These are phyloP conservation scores for Guaruba guarouba DNA, from an alignment of 2,113 vertebrate genomes.

Conservation along the genomic window DNA sequence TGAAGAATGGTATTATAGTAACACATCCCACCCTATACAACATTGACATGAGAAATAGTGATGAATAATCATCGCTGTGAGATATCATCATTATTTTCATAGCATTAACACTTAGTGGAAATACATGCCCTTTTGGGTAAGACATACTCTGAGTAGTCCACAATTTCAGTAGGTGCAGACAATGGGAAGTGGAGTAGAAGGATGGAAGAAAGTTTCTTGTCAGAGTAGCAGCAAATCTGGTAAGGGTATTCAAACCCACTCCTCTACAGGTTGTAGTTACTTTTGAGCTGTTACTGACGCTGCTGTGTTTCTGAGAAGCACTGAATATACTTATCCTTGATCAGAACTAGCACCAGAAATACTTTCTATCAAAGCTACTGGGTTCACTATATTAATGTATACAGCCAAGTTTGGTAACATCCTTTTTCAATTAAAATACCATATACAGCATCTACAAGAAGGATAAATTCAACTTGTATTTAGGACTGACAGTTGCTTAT, in stretches of 20 bases:
- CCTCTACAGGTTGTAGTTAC: background rate
- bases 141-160: background rate
- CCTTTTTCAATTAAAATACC: slow-evolving; percentile 55
- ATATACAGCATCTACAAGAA: background rate
- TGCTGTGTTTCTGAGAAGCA: background rate
- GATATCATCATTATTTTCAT: background rate
- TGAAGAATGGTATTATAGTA: background rate
- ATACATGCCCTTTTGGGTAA: background rate
- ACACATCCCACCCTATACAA: background rate
- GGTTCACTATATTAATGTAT: background rate
- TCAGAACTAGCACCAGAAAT: background rate
- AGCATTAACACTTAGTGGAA: background rate
- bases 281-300: background rate
- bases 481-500: slow-evolving; percentile 49
- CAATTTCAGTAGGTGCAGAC: background rate
- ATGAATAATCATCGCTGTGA: background rate
- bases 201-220: background rate
- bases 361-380: background rate
- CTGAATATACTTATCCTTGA: background rate
- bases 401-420: background rate
- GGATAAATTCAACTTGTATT: slow-evolving; percentile 28
- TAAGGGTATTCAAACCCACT: background rate
- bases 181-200: background rate
- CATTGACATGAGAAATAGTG: background rate
- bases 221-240: background rate